Evolutionary conservation across 2,888 invertebrate species (phyloP).

Genomic region (Amaurobius ferox): DNA sequence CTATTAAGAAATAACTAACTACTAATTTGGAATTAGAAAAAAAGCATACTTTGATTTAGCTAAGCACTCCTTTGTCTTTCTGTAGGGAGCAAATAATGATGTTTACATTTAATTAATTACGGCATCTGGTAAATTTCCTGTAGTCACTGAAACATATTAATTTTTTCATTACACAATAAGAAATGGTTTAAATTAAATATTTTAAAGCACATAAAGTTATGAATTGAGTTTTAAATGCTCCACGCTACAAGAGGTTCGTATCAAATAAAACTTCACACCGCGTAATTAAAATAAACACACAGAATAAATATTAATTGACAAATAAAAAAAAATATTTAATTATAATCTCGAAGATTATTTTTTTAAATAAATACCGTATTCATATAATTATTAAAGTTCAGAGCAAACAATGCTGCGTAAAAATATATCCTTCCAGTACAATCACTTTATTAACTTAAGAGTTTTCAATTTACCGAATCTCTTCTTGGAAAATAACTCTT

Average conservation of each 20-base stretch:
- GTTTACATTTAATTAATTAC: slow-evolving; percentile 62
- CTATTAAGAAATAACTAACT: background rate
- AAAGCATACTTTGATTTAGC: background rate
- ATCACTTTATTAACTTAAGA: slow-evolving; percentile 4
- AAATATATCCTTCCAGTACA: background rate
- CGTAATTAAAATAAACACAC: slow-evolving; percentile 5
- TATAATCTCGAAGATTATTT: background rate
- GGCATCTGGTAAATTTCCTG: background rate
- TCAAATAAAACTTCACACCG: background rate
- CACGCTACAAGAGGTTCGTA: background rate
- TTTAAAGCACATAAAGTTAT: background rate
- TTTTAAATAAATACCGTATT: background rate
- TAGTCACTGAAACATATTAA: background rate
- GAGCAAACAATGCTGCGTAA: background rate
- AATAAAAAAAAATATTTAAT: slow-evolving; percentile 11
- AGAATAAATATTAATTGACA: background rate
- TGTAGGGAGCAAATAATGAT: slow-evolving; percentile 31
- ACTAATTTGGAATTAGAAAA: slow-evolving; percentile 6
- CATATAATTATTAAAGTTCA: background rate
- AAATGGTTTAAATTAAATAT: background rate
- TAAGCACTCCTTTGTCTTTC: slow-evolving; percentile 12
- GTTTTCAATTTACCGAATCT: background rate
- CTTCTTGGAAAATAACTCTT: background rate
- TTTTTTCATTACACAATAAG: background rate
- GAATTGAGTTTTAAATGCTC: background rate